phyloP scores from a whole-genome alignment of 2,113 vertebrate genomes.

The Phylloscopus whistleri region DNA sequence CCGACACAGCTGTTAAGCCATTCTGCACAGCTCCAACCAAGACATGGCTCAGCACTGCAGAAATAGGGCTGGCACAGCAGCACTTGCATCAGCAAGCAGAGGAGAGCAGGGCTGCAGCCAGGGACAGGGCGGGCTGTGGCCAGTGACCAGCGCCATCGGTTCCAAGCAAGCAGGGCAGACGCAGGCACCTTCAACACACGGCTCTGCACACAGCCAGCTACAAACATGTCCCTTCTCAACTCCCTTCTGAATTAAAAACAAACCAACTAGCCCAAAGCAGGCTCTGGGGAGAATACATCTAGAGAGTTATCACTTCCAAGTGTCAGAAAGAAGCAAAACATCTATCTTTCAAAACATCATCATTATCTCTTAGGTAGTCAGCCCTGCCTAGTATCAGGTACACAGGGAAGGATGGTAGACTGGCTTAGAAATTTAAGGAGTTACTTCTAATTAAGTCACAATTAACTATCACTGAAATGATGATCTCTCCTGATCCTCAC shows the following conservation, averaged over 20 bases:
- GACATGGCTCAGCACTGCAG: not conserved
- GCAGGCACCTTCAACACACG: not conserved
- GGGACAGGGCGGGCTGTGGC: fast-evolving
- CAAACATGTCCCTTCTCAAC: fast-evolving
- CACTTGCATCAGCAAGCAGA: not conserved
- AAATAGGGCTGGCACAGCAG: not conserved
- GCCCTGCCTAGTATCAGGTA: not conserved
- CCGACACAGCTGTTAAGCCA: not conserved
- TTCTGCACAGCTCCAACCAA: not conserved
- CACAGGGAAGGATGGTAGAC: not conserved
- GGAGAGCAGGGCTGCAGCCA: not conserved
- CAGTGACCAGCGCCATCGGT: fast-evolving
- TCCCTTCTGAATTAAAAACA: not conserved
- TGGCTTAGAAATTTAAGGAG: not conserved
- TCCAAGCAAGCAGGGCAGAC: not conserved
- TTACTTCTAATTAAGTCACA: not conserved
- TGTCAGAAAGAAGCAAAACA: not conserved
- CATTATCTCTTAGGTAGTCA: not conserved
- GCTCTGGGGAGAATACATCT: not conserved
- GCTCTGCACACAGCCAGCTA: not conserved
- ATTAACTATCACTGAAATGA: not conserved
- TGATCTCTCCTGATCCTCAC: not conserved
- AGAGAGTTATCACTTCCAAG: not conserved
- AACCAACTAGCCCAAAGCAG: not conserved
- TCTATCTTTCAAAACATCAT: not conserved